phyloP scores from a whole-genome alignment of 2,888 invertebrate genomes.

The Hypena proboscidalis region DNA sequence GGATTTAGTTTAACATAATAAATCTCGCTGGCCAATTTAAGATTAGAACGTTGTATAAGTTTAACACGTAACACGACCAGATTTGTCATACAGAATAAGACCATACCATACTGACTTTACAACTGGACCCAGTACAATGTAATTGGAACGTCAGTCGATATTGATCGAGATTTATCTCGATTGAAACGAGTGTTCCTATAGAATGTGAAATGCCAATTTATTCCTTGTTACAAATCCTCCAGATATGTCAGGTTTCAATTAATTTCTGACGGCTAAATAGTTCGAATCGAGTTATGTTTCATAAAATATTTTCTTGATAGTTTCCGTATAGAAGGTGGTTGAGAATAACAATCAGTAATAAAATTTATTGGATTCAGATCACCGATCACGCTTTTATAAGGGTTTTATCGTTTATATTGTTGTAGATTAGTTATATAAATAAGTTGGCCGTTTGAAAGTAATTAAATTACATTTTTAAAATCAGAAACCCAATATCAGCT shows the following conservation, averaged over 20 bases:
- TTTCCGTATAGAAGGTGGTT: slow-evolving; percentile 21
- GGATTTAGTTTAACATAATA: too few relatives aligned
- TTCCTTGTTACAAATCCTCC: slow-evolving; percentile 48
- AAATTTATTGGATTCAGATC: neutral
- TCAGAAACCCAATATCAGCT: too few relatives aligned
- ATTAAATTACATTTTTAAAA: too few relatives aligned
- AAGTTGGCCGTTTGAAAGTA: too few relatives aligned
- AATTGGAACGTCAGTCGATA: slow-evolving; percentile 78
- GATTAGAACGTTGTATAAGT: too few relatives aligned
- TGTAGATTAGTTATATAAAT: too few relatives aligned
- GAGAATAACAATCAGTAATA: slow-evolving; percentile 5
- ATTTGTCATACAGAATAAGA: too few relatives aligned
- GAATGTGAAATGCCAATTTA: slow-evolving; percentile 53
- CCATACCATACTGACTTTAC: slow-evolving; percentile 59
- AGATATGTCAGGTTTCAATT: slow-evolving; percentile 47
- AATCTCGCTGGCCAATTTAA: too few relatives aligned
- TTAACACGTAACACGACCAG: too few relatives aligned
- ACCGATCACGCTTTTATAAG: too few relatives aligned
- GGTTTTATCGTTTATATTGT: too few relatives aligned
- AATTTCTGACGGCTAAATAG: slow-evolving; percentile 32
- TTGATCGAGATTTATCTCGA: slow-evolving; percentile 77
- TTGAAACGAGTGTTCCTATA: slow-evolving; percentile 57
- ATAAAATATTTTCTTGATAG: slow-evolving; percentile 22
- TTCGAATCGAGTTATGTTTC: slow-evolving; percentile 31
- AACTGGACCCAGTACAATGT: slow-evolving; percentile 61